phyloP scores from a whole-genome alignment of 2,797 vertebrate genomes.

The Enteromius treurensis region DNA sequence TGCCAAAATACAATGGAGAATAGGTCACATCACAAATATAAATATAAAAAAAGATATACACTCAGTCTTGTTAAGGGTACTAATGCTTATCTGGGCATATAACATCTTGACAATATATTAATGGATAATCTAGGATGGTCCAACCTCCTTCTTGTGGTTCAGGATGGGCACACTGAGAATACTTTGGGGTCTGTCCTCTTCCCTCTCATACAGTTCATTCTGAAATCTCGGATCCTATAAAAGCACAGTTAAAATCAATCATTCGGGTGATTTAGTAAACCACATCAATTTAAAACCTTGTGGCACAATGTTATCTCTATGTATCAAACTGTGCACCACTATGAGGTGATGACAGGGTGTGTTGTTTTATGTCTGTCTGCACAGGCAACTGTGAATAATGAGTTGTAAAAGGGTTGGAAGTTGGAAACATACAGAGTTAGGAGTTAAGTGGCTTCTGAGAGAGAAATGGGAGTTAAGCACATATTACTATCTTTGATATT shows the following conservation, averaged over 20 bases:
- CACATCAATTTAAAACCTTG: not conserved
- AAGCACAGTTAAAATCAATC: slow-evolving; percentile 1
- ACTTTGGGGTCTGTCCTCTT: slow-evolving; percentile 53
- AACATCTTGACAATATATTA: not conserved
- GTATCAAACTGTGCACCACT: not conserved
- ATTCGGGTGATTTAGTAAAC: not conserved
- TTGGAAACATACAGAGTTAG: not conserved
- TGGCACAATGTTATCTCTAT: not conserved
- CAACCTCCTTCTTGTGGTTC: slow-evolving; percentile 88
- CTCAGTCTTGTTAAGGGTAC: not conserved
- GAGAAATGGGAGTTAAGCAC: not conserved
- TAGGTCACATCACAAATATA: not conserved
- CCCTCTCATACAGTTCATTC: slow-evolving; percentile 28
- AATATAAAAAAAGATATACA: not conserved
- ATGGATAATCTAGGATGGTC: not conserved
- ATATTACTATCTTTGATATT: not conserved
- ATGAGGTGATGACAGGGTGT: not conserved
- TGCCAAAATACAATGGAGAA: not conserved
- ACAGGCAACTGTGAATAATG: not conserved
- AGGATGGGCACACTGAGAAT: slow-evolving; percentile 69
- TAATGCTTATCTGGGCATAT: not conserved
- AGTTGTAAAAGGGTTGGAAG: too few species aligned
- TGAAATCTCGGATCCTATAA: slow-evolving; percentile 54
- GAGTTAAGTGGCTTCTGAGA: not conserved
- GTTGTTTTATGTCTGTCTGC: not conserved